These are phyloP conservation scores for Drosophila mauritiana DNA, from an alignment of 1,140 invertebrate genomes.

Conservation along the genomic window DNA sequence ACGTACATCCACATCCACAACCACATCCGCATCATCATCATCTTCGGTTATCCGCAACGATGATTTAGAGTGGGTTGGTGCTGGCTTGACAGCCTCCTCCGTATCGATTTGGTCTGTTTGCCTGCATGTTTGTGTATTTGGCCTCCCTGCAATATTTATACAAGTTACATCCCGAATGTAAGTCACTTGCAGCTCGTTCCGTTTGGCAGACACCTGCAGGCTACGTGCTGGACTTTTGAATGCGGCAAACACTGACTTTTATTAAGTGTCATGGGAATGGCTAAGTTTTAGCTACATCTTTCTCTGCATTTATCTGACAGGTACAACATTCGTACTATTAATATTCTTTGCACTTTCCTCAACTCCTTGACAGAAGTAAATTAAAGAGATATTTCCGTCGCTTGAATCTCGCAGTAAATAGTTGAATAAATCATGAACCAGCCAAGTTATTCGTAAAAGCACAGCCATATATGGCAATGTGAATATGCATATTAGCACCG, in stretches of 20 bases:
- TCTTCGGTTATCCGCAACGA: conserved; percentile 38
- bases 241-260: conserved; percentile 57
- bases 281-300: not conserved
- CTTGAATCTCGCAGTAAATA: conserved; percentile 6
- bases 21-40: conserved; percentile 20
- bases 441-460: conserved; percentile 4
- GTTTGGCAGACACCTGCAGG: conserved; percentile 40
- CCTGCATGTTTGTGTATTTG: conserved; percentile 27
- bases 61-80: conserved; percentile 3
- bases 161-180: conserved; percentile 40
- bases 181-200: conserved; percentile 25
- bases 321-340: not conserved
- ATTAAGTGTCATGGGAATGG: conserved; percentile 30
- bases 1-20: conserved; percentile 14
- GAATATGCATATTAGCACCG: not conserved
- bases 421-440: conserved; percentile 7
- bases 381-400: conserved; percentile 9
- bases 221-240: conserved; percentile 33
- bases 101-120: conserved; percentile 29
- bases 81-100: not conserved
- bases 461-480: conserved; percentile 4
- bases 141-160: conserved; percentile 34
- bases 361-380: not conserved
- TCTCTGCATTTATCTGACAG: not conserved
- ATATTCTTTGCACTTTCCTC: not conserved